phyloP scores from a whole-genome alignment of 2,797 vertebrate species.

The Oceanodroma leucorhoa region DNA sequence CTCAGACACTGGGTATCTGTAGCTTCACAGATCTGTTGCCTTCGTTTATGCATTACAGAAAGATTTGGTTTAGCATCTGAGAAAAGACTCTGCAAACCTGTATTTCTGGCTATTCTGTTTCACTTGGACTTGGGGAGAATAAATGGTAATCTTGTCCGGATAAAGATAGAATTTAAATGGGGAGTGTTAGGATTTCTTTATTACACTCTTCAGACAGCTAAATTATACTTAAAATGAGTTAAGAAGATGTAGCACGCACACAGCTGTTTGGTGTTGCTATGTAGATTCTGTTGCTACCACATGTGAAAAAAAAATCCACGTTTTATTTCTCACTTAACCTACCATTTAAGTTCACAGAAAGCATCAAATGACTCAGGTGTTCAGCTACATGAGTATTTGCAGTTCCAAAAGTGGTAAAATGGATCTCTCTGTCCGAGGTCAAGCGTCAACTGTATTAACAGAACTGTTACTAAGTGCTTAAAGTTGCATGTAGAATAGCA shows the following conservation, averaged over 20 bases:
- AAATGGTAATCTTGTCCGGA: background rate
- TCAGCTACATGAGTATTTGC: background rate
- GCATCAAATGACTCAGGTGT: background rate
- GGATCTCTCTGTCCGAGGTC: background rate
- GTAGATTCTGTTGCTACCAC: background rate
- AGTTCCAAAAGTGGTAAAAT: constrained; percentile 7
- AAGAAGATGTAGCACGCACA: background rate
- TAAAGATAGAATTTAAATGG: background rate
- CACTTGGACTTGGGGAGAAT: background rate
- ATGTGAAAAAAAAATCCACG: background rate
- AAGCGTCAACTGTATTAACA: background rate
- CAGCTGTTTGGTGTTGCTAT: background rate
- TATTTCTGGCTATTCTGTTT: background rate
- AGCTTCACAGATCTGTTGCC: background rate
- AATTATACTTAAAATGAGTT: background rate
- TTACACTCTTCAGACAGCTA: constrained; percentile 14
- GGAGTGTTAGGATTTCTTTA: background rate
- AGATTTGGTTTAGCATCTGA: background rate
- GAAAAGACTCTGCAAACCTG: background rate
- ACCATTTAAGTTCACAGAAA: constrained; percentile 20
- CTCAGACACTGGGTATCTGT: background rate
- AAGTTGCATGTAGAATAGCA: background rate
- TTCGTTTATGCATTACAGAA: background rate
- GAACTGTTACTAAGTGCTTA: background rate
- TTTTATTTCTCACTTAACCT: background rate